phyloP scores from a whole-genome alignment of 2,113 vertebrate genomes.

The Hippocampus guttulatus region DNA sequence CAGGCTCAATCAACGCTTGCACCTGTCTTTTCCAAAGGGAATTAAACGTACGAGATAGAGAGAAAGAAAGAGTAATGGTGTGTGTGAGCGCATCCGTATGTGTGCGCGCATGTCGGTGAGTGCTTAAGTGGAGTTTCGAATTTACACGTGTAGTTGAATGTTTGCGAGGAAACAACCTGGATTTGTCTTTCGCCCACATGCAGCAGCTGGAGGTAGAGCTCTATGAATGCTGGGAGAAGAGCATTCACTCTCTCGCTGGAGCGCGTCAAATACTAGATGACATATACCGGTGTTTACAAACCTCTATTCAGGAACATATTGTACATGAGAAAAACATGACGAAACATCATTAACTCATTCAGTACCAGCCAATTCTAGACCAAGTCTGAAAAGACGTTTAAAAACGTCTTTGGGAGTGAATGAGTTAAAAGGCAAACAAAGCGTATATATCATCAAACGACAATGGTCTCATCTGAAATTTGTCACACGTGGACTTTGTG shows the following conservation, averaged over 20 bases:
- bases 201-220: not conserved
- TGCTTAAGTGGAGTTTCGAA: conserved; percentile 41
- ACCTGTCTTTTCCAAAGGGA: conserved; percentile 76
- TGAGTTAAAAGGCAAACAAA: no score
- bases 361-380: no score
- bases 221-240: not conserved
- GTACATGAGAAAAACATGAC: no score
- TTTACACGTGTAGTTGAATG: conserved; percentile 35
- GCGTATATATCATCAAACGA: not conserved
- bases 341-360: no score
- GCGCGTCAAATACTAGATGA: not conserved
- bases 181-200: conserved; percentile 36
- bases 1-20: conserved; percentile 72
- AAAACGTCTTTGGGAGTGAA: no score
- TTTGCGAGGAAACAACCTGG: conserved; percentile 36
- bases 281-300: not conserved
- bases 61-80: conserved; percentile 69
- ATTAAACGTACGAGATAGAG: conserved; percentile 69
- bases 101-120: conserved; percentile 23
- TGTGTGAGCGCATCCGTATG: conserved; percentile 58
- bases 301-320: not conserved
- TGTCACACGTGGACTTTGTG: no score
- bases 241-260: not conserved
- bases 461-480: not conserved
- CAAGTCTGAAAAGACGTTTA: no score